phyloP scores from a whole-genome alignment of 2,888 invertebrate genomes.

The Mythimna lalbum region DNA sequence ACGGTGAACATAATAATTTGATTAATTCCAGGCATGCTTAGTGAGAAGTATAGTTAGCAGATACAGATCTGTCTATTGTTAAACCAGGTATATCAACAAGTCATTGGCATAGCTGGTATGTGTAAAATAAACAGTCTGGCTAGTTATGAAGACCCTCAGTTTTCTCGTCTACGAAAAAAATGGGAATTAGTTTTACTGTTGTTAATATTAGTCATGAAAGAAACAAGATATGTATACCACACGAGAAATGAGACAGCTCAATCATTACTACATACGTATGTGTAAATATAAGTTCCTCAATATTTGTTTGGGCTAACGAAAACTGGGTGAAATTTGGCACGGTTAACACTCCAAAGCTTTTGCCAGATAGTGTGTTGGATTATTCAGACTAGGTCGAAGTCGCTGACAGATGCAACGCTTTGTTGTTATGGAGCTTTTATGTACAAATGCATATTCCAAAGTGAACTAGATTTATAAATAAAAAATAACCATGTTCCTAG shows the following conservation, averaged over 20 bases:
- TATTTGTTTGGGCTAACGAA: constrained; percentile 30
- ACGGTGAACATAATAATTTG: constrained; percentile 3
- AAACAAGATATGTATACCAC: background rate
- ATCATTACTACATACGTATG: background rate
- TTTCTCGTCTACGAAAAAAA: constrained; percentile 23
- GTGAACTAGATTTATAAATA: background rate
- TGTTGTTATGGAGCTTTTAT: constrained; percentile 12
- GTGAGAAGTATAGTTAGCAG: constrained; percentile 25
- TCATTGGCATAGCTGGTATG: constrained; percentile 48
- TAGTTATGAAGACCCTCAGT: constrained; percentile 44
- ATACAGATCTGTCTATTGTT: constrained; percentile 35
- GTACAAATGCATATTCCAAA: background rate
- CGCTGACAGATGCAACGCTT: constrained; percentile 13
- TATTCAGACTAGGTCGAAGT: constrained; percentile 21
- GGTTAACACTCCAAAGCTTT: constrained; percentile 23
- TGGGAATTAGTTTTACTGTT: constrained; percentile 4
- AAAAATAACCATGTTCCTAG: too few relatives aligned
- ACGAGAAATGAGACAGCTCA: constrained; percentile 15
- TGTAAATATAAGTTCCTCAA: constrained; percentile 16
- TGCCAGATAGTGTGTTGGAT: constrained; percentile 31
- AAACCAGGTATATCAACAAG: constrained; percentile 34
- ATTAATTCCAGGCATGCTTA: constrained; percentile 21
- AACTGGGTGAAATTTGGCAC: constrained; percentile 48
- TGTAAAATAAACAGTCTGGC: constrained; percentile 49
- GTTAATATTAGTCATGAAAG: constrained; percentile 5